Evolutionary conservation across 2,888 invertebrate species (phyloP).

Genomic region (Sphaeridia pumilis): DNA sequence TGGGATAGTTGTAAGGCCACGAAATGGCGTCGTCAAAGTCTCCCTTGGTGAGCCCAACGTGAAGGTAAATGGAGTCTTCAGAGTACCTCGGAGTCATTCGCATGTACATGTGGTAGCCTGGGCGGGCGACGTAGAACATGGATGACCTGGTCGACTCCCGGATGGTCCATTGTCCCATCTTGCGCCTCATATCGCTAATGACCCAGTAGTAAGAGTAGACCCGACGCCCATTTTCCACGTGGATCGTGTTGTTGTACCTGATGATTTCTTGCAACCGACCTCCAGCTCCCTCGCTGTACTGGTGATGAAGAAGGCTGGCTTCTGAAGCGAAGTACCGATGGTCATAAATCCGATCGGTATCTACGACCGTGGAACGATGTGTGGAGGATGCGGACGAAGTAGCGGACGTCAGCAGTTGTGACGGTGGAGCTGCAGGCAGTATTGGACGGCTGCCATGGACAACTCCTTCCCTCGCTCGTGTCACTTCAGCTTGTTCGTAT

Average conservation of each 20-base stretch:
- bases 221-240: slow-evolving; percentile 30
- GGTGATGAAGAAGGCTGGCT: background rate
- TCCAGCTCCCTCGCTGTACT: slow-evolving; percentile 14
- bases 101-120: slow-evolving; percentile 41
- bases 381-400: background rate
- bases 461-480: background rate
- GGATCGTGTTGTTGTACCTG: slow-evolving; percentile 38
- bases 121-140: slow-evolving; percentile 40
- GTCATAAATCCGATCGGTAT: background rate
- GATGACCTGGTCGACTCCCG: slow-evolving; percentile 39
- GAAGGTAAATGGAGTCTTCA: slow-evolving; percentile 37
- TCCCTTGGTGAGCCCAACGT: slow-evolving; percentile 41
- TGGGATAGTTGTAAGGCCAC: slow-evolving; percentile 41
- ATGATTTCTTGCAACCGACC: slow-evolving; percentile 38
- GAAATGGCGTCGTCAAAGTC: slow-evolving; percentile 38
- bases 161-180: slow-evolving; percentile 40
- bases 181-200: slow-evolving; percentile 39
- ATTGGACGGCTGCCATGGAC: background rate
- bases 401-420: background rate
- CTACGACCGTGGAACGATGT: background rate
- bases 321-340: background rate
- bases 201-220: slow-evolving; percentile 41
- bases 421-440: background rate
- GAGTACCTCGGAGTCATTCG: slow-evolving; percentile 39
- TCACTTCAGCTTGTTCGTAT: background rate